Evolutionary conservation across 2,797 vertebrate genomes (phyloP), one percentile per base, ranked within the genome.

Genomic region (Petrocephalus sullivani): DNA sequence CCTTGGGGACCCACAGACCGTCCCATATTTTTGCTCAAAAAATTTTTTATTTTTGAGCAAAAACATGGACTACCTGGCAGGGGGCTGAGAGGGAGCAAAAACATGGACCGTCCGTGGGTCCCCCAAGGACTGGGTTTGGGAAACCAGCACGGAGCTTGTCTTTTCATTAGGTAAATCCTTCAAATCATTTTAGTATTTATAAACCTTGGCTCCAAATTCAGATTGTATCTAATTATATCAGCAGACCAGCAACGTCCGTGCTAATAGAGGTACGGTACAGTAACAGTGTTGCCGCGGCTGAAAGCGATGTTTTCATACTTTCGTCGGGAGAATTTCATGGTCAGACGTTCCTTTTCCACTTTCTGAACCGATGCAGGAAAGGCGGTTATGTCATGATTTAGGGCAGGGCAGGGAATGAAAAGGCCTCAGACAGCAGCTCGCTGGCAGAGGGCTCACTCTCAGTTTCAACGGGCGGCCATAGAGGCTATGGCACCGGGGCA

Each of bases 381-480:
- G 14, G 57, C 10, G 10, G 49, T 88, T 78, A 88, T 88, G 53
- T 88, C 88, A 88, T 88, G 46, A 60, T 7, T 33, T 9, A 16
- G 57, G 41, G 87, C 7, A 23, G 41, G 33, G 58, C 46, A 7
- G 41, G 58, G 46, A 85, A 88, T 88, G 86, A 85, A 87, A 81
- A 58, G 19, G 23, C 57, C 23, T 83, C 57, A 87, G n/a, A 87
- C 4, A 5, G 10, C 14, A 51, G 28, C 7, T 49, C 14, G 41
- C 58, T 23, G 33, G 54, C 54, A 57, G 3, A 37, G 12, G 23
- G 1, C 57, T 14, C 71, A 37, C 33, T 57, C 53, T 82, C 23
- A 56, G 3, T 71, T 78, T 53, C 10, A 41, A 75, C 64, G n/a
- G 28, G 46, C 37, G 37, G 19, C 56, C 23, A 60, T n/a, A 86